Evolutionary conservation across 2,888 invertebrate genomes (phyloP), one percentile per base, ranked within the genome.

Genomic region (Ophioninae sp.): DNA sequence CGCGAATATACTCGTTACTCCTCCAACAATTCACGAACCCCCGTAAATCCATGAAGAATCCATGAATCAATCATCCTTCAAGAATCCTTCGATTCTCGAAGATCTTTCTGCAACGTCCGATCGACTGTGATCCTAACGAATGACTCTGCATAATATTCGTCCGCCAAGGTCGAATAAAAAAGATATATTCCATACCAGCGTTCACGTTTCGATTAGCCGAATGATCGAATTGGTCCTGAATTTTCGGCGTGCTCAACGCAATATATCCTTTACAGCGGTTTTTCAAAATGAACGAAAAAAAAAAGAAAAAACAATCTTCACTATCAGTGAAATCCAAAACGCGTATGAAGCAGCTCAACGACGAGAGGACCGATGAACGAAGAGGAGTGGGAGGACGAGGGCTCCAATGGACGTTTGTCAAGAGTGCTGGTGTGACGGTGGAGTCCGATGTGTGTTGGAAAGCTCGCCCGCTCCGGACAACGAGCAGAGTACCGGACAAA

Each of bases 361-460:
- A 41, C 5, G 21, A 61, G 41, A 8, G 30, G 41, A 6, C n/a
- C 13, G 23, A 13, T 5, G 20, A 50, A 50, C 13, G 50, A 50
- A 50, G 50, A 50, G 7, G 17, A 10, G 62, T 10, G 7, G 23
- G 13, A 37, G 20, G 17, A 57, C 7, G 20, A 37, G 59, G 70
- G 65, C 75, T 79, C 83, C 83, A 68, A 85, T 81, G 65, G 75
- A 83, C 85, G 83, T 83, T 85, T 85, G 85, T 82, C 82, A 82
- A 78, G 77, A 50, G 75, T 50, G 23, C 44, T 64, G 44, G 56
- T 59, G 72, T 61, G 59, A 39, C 44, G 39, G 65, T 74, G 50
- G 75, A 57, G 30, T 30, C 37, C 23, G 56, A 70, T 69, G 79
- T 62, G 72, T 70, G 80, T 69, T 67, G 72, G 79, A 78, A 65